phyloP scores from a whole-genome alignment of 2,888 invertebrate genomes.

The Cerceris ruficornis region DNA sequence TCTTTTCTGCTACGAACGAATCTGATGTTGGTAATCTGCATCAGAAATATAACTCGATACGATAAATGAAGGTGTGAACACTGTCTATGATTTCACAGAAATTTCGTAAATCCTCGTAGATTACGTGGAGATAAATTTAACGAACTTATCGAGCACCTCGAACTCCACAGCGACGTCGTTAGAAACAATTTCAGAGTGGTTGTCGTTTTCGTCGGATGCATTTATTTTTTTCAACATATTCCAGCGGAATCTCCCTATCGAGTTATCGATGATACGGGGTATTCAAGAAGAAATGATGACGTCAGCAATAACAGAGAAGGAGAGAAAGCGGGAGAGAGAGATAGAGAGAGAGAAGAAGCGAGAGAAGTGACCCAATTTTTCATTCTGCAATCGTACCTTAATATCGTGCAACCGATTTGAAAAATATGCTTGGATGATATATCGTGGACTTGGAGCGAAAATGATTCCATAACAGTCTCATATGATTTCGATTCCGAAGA shows the following conservation, averaged over 20 bases:
- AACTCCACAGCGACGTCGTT: not conserved
- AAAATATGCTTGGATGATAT: constrained; percentile 29
- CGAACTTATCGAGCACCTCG: no score
- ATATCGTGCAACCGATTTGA: constrained; percentile 11
- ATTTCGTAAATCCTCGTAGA: no score
- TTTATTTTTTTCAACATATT: constrained; percentile 19
- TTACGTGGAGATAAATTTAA: no score
- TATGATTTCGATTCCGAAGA: no score
- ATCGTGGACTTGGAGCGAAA: constrained; percentile 6
- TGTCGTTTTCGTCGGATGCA: constrained; percentile 15
- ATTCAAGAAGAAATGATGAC: constrained; percentile 40
- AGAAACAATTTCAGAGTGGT: constrained; percentile 27
- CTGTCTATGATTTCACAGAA: no score
- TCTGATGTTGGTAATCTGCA: no score
- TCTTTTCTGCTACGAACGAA: no score
- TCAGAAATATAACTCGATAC: no score
- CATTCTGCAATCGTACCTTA: constrained; percentile 28
- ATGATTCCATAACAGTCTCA: not conserved
- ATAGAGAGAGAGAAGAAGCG: not conserved
- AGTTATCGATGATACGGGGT: not conserved
- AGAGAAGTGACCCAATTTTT: constrained; percentile 46
- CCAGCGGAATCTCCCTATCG: constrained; percentile 26
- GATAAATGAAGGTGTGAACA: no score
- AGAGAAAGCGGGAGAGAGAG: not conserved
- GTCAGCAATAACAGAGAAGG: constrained; percentile 20